A percentile compares a stretch with the other conserved stretches of the same genome.
These are phyloP conservation scores for Aricia agestis DNA, from an alignment of 1,140 invertebrate genomes.

Conservation along the genomic window DNA sequence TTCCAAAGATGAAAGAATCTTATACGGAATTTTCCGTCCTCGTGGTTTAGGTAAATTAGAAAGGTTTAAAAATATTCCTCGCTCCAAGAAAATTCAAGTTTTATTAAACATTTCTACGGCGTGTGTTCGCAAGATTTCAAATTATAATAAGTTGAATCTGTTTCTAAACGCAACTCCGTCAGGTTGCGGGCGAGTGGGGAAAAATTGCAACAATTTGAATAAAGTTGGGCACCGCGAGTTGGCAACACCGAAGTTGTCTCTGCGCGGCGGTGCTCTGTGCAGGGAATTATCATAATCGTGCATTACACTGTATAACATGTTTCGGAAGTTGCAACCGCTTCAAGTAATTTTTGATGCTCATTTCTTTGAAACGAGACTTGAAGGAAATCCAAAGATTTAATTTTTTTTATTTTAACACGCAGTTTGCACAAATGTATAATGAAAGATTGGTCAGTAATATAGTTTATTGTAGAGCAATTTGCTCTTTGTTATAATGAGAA, in stretches of 20 bases:
- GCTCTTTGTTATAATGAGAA: too few relatives aligned
- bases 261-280: not conserved
- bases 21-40: not conserved
- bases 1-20: not conserved
- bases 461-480: too few relatives aligned
- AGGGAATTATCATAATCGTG: not conserved
- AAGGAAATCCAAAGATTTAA: too few relatives aligned
- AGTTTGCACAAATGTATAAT: too few relatives aligned
- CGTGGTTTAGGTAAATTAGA: not conserved
- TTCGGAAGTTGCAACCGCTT: not conserved
- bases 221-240: constrained; percentile 16
- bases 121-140: constrained; percentile 6
- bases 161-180: not conserved
- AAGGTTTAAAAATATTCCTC: not conserved
- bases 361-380: not conserved
- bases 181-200: constrained; percentile 13
- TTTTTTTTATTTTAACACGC: too few relatives aligned
- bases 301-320: not conserved
- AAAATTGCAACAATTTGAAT: constrained; percentile 29
- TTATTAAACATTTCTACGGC: not conserved
- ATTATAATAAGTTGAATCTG: constrained; percentile 14
- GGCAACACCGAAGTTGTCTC: not conserved
- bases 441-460: too few relatives aligned
- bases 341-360: not conserved
- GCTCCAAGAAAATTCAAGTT: not conserved